A percentile compares a stretch with the other conserved stretches of the same genome.
phyloP scores from a whole-genome alignment of 2,113 vertebrate species.

The Misgurnus mizolepis region DNA sequence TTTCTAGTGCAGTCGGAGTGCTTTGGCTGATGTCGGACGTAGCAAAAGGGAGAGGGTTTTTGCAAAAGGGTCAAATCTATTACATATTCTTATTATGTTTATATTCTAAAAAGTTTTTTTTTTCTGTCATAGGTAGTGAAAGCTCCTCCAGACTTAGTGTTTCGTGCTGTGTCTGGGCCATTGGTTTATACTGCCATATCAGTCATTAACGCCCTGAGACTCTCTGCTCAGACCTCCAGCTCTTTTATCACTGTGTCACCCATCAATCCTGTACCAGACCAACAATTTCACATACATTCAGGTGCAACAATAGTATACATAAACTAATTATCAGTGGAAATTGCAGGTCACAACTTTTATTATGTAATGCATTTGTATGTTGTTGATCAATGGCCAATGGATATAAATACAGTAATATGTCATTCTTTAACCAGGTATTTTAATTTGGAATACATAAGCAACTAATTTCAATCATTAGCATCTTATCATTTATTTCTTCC shows the following conservation, averaged over 20 bases:
- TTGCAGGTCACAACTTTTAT: background rate
- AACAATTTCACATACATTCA: conserved; percentile 88
- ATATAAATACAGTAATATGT: background rate
- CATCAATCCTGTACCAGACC: conserved; percentile 76
- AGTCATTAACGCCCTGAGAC: conserved; percentile 83
- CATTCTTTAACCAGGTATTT: too few relatives aligned
- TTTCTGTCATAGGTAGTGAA: conserved; percentile 80
- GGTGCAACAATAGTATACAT: conserved; percentile 74
- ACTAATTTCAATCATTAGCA: too few relatives aligned
- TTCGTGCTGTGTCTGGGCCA: conserved; percentile 88
- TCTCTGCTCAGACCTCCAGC: conserved; percentile 71
- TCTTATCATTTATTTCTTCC: background rate
- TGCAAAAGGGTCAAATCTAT: background rate
- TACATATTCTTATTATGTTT: background rate
- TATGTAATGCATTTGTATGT: background rate
- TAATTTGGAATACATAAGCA: too few relatives aligned
- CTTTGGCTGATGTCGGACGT: too few relatives aligned
- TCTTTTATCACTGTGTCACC: conserved; percentile 81
- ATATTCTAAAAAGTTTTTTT: background rate
- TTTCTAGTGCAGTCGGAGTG: too few relatives aligned
- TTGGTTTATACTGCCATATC: conserved; percentile 91
- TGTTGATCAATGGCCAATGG: background rate
- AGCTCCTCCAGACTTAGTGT: conserved; percentile 83
- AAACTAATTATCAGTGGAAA: background rate
- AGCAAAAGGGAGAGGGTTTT: too few relatives aligned